These are phyloP conservation scores for Galeopterus variegatus DNA, from an alignment of 2,113 vertebrate species.

Conservation along the genomic window DNA sequence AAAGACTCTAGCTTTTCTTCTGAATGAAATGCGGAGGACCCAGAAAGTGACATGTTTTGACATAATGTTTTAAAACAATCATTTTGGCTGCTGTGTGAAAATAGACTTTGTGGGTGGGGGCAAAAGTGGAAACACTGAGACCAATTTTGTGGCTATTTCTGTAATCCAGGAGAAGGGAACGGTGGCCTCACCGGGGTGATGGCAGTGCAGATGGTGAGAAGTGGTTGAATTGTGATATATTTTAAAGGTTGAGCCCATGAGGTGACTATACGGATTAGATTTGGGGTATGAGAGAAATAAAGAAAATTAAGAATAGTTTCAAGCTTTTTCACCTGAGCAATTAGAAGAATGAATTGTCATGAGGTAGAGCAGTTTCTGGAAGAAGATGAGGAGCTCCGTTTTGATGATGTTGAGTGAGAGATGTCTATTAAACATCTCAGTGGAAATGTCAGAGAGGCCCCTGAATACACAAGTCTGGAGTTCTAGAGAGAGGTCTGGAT, in stretches of 20 bases:
- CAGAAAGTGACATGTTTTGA: not conserved
- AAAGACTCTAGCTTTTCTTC: not conserved
- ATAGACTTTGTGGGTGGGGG: not conserved
- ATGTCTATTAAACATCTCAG: not conserved
- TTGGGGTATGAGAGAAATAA: not conserved
- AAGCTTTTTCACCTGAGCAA: not conserved
- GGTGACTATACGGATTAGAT: not conserved
- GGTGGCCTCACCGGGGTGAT: not conserved
- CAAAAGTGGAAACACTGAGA: not conserved
- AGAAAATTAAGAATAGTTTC: not conserved
- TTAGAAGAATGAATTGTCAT: not conserved
- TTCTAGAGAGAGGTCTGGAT: not conserved
- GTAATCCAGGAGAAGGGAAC: not conserved
- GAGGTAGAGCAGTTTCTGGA: not conserved
- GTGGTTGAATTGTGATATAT: not conserved
- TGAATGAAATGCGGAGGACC: not conserved
- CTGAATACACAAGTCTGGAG: not conserved
- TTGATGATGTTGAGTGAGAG: not conserved
- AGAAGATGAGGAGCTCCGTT: not conserved
- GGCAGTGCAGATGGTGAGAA: not conserved
- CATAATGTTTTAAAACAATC: not conserved
- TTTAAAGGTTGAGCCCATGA: not conserved
- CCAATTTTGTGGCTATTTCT: not conserved
- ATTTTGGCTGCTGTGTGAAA: not conserved
- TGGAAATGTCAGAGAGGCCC: not conserved